Evolutionary conservation across 2,113 vertebrate genomes (phyloP).

Genomic region (Sialia sialis): DNA sequence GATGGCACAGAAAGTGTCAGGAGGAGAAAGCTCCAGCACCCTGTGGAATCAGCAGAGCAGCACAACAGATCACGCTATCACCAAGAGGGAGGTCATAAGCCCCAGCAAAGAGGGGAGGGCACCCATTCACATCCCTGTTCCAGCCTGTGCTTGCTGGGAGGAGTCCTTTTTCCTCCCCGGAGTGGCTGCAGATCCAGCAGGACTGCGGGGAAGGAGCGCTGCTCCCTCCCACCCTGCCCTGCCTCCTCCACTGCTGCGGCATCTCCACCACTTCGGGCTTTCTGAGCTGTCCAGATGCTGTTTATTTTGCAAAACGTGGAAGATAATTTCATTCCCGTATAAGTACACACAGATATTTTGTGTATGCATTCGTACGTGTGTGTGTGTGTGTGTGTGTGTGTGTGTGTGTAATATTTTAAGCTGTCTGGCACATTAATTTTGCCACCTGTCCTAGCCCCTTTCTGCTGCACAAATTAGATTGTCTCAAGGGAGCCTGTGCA

Average conservation of each 20-base stretch:
- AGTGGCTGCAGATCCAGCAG: not conserved
- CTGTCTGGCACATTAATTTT: slow-evolving; percentile 72
- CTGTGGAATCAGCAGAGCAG: not conserved
- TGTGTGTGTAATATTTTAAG: slow-evolving; percentile 45
- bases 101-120: not conserved
- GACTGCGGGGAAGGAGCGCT: not conserved
- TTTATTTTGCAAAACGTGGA: not conserved
- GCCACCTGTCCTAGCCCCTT: slow-evolving; percentile 76
- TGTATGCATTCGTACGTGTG: not conserved
- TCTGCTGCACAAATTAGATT: slow-evolving; percentile 74
- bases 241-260: accelerated
- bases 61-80: not conserved
- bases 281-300: not conserved
- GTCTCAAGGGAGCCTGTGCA: slow-evolving; percentile 67
- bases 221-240: not conserved
- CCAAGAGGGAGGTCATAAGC: not conserved
- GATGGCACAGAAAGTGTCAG: not conserved
- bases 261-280: not conserved
- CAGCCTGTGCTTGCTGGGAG: not conserved
- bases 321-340: not conserved
- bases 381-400: not conserved
- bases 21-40: not conserved
- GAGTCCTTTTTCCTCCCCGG: not conserved
- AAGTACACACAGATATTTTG: not conserved
- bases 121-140: not conserved